Evolutionary conservation across 1,140 invertebrate genomes (phyloP).

Genomic region (Odontomachus brunneus): DNA sequence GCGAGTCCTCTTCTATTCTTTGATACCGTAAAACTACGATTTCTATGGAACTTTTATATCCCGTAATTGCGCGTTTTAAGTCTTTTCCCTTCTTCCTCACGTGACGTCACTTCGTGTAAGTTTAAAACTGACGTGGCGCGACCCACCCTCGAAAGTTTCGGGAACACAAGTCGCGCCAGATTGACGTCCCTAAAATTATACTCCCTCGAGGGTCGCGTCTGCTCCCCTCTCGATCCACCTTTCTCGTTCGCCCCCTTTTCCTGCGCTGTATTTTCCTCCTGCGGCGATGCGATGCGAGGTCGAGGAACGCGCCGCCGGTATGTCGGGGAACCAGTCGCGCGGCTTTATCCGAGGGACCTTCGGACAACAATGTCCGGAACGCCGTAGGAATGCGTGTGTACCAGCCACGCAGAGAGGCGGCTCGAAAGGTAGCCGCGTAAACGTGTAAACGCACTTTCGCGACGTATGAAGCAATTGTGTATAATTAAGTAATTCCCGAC

Average conservation of each 20-base stretch:
- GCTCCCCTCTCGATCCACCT: neutral
- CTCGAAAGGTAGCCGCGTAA: slow-evolving; percentile 11
- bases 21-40: neutral
- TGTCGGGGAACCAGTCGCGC: slow-evolving; percentile 71
- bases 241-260: slow-evolving; percentile 2
- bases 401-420: neutral
- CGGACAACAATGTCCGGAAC: slow-evolving; percentile 73
- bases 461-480: neutral
- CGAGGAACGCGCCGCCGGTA: slow-evolving; percentile 7
- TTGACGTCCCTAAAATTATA: slow-evolving; percentile 32
- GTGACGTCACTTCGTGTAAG: neutral
- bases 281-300: neutral
- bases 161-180: slow-evolving; percentile 22
- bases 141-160: neutral
- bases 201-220: neutral
- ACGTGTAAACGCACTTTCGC: slow-evolving; percentile 15
- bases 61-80: neutral
- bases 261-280: too few relatives aligned
- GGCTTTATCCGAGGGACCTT: slow-evolving; percentile 69
- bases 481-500: neutral
- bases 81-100: neutral
- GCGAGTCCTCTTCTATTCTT: neutral
- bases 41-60: neutral
- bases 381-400: slow-evolving; percentile 41
- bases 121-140: too few relatives aligned